Conservation (phyloP, 2,888 invertebrate genomes). For the Erebia aethiops region DNA sequence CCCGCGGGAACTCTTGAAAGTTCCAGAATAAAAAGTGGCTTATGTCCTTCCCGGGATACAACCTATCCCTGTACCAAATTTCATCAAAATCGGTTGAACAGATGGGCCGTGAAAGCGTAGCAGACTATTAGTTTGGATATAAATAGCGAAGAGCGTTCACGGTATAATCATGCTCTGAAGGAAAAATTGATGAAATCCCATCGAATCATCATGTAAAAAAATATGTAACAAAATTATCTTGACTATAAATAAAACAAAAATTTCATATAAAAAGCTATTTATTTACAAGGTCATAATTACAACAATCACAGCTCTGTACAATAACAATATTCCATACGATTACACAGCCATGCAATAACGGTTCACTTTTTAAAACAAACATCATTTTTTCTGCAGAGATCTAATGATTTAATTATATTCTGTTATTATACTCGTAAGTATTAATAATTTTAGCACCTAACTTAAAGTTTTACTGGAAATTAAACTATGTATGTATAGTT, state of each 20-base stretch:
- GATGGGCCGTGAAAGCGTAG: too few species aligned
- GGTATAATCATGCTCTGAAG: too few species aligned
- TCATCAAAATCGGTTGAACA: too few species aligned
- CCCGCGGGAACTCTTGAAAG: too few species aligned
- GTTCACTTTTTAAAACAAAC: neutral
- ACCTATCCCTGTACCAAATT: too few species aligned
- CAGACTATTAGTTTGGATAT: too few species aligned
- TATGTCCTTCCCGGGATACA: too few species aligned
- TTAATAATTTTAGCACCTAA: neutral
- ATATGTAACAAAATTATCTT: neutral
- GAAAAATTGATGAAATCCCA: too few species aligned
- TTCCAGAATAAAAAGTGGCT: too few species aligned
- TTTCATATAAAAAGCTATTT: slow-evolving; percentile 25
- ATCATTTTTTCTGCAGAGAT: neutral
- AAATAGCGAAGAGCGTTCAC: too few species aligned
- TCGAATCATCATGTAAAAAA: too few species aligned
- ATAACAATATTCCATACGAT: slow-evolving; percentile 9
- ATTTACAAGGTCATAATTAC: slow-evolving; percentile 23
- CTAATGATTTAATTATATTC: neutral
- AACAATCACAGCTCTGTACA: slow-evolving; percentile 17
- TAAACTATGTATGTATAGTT: too few species aligned
- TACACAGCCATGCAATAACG: slow-evolving; percentile 15
- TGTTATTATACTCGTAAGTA: neutral
- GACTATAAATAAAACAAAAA: slow-evolving; percentile 5
- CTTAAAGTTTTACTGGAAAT: neutral